Evolutionary conservation across 1,140 invertebrate genomes (phyloP).

Genomic region (Trichonephila clavata): DNA sequence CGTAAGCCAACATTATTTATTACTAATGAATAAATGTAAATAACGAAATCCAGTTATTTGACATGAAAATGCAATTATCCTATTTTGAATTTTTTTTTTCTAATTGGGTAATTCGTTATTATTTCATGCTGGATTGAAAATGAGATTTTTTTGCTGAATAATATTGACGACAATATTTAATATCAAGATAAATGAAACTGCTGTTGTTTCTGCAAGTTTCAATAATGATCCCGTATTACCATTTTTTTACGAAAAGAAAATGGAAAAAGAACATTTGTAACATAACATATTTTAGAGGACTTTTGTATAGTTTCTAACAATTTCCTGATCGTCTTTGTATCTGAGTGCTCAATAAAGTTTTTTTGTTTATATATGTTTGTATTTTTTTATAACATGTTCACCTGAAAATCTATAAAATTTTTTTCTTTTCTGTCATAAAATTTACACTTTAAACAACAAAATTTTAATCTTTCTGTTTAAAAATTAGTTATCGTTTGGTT

Average conservation of each 20-base stretch:
- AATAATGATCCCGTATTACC: background rate
- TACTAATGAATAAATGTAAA: constrained; percentile 24
- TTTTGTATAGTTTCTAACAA: constrained; percentile 74
- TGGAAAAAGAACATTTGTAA: constrained; percentile 59
- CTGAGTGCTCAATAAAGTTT: constrained; percentile 76
- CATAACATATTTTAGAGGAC: constrained; percentile 59
- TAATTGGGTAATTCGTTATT: background rate
- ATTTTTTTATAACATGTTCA: background rate
- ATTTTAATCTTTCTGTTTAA: too few relatives aligned
- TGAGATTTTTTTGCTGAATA: background rate
- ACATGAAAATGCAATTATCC: too few relatives aligned
- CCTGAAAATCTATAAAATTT: too few relatives aligned
- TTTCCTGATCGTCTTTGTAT: constrained; percentile 63
- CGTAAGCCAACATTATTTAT: background rate
- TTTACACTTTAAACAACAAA: too few relatives aligned
- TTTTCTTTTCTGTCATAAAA: too few relatives aligned
- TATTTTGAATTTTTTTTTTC: background rate
- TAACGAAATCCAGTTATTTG: background rate
- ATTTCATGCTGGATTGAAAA: background rate
- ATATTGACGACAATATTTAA: background rate
- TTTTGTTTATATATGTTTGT: constrained; percentile 39
- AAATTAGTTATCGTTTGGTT: too few relatives aligned
- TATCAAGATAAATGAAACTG: background rate
- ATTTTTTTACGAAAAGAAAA: background rate
- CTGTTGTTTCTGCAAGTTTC: background rate